Base-by-base conservation (phyloP, 1,140 invertebrate species). In the Batillaria attramentaria region DNA sequence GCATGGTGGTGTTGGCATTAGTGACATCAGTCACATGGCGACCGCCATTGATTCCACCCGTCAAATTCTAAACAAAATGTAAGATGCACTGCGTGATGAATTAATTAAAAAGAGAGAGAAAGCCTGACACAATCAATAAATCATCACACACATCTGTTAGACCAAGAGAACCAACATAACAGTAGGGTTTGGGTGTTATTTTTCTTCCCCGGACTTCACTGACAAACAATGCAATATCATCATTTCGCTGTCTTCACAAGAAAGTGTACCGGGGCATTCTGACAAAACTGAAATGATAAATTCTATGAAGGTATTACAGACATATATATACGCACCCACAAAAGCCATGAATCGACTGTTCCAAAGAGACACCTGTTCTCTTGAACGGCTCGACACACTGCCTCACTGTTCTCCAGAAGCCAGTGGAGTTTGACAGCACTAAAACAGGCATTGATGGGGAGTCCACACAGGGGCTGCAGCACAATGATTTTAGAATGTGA, bases 361-460 rank as follows among this genome's bases (percentile, higher is more conserved):
- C 98, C 98, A 89, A 98, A 97, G 84, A 97, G 91, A 85, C 96
- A 95, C 54, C 94, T 92, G 31, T 94, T 94, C 65, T 97, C 94
- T 68, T 94, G 89, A 20, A 95, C 93, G 0, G 97, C 96, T 86
- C 94, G 93, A 81, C 93, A 92, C 0, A 99, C 97, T 39, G 93
- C 93, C 2, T 94, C 93, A 5, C 97, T 94, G 89, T 99, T 97
- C 84, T 99, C 95, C 50, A 97, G 94, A 2, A 99, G 91, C 99
- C 99, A 99, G 78, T 95, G 92, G 75, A 99, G 93, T 92, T 95
- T 95, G 0, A 94, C 90, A 0, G 97, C 98, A 79, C 96, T 98
- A 88, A 99, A 99, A 91, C 99, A 99, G 0, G 97, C 97, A 69
- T 96, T 97, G 2, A 99, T 94, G 0, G 98, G 98, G 41, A 99